Base-by-base conservation (phyloP, 1,140 invertebrate species). In the Bombus pyrosoma region DNA sequence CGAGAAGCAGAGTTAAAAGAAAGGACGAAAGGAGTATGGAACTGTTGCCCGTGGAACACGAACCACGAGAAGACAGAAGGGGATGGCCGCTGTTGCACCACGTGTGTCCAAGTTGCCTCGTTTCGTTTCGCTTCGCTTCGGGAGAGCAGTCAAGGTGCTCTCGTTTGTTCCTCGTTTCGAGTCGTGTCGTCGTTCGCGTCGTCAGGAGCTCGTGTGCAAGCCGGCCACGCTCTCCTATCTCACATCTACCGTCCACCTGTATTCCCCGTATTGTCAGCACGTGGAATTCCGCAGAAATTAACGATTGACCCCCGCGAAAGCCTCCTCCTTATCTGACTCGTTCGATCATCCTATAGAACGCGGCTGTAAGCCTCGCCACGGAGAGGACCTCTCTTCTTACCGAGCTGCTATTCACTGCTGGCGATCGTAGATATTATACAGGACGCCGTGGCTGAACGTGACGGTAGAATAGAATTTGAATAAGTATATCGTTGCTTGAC, bases 141-240 rank as follows among this genome's bases (percentile, higher is more conserved):
- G 83, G n/a, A 62, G 75, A 66, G 59, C 75, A 89, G 79, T 89
- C 92, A 93, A 93, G 90, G 90, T 93, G 93, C 92, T 94, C 94
- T 94, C 93, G 93, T 94, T 94, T 94, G 94, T 94, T 94, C 91
- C 93, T 94, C 93, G 92, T 94, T 94, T 93, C 92, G 86, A 93
- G 87, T 93, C 92, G 91, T 91, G 91, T 91, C 91, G 90, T 91
- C 85, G 89, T 91, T 87, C 88, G 86, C 91, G 89, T 91, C 89
- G 89, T 93, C 93, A 92, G 89, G 88, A 92, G 91, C 92, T 92
- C 91, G 86, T 92, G 86, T 92, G 90, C 90, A 86, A 79, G 78
- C 79, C 69, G 71, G 74, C 71, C 82, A 85, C 84, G 81, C 72
- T 87, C 82, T 82, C 78, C 78, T 94, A 94, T 94, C 94, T 93